These are phyloP conservation scores for Pseudochromis fuscus DNA, from an alignment of 2,797 vertebrate genomes.

Conservation along the genomic window DNA sequence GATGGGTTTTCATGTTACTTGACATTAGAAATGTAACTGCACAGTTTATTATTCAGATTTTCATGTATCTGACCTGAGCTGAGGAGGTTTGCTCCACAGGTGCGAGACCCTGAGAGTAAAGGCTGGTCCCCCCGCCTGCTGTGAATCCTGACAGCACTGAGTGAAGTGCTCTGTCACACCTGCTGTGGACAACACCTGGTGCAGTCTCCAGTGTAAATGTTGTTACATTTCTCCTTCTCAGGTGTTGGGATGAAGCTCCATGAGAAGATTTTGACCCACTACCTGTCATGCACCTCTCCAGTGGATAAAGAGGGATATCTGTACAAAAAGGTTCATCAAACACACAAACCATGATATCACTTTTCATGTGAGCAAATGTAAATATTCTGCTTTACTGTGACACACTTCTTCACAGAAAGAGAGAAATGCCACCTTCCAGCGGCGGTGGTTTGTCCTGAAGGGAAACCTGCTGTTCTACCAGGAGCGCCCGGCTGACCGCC, in stretches of 20 bases:
- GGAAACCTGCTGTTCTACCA: conserved; percentile 98
- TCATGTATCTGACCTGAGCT: too few species aligned
- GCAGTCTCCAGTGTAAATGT: not conserved
- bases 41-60: too few species aligned
- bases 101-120: too few species aligned
- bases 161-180: too few species aligned
- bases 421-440: conserved; percentile 86
- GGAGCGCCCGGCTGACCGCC: conserved; percentile 88
- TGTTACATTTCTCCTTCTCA: conserved; percentile 11
- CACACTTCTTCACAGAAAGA: conserved; percentile 71
- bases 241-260: conserved; percentile 92
- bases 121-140: too few species aligned
- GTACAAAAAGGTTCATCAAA: conserved; percentile 84
- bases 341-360: not conserved
- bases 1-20: too few species aligned
- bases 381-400: not conserved
- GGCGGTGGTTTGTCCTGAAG: conserved; percentile 94
- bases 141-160: too few species aligned
- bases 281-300: conserved; percentile 89
- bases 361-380: not conserved
- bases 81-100: too few species aligned
- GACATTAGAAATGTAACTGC: too few species aligned
- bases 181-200: too few species aligned
- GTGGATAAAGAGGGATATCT: conserved; percentile 92
- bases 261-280: conserved; percentile 91